phyloP scores from a whole-genome alignment of 2,113 vertebrate genomes.

The Microcebus lehilahytsara region DNA sequence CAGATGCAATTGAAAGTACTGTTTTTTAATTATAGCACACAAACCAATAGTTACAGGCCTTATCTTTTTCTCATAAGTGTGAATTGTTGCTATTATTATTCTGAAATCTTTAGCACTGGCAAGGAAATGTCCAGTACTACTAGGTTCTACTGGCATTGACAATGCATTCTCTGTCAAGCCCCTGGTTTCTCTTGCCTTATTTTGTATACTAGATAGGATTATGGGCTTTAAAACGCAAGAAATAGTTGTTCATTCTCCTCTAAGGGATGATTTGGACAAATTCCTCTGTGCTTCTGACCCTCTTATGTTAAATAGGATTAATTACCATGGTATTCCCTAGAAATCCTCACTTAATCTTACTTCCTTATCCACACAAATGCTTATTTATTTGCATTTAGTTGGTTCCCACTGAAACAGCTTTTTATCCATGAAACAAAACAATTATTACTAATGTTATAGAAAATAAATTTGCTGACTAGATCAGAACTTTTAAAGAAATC shows the following conservation, averaged over 20 bases:
- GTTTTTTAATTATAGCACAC: neutral
- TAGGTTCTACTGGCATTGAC: neutral
- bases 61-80: neutral
- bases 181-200: neutral
- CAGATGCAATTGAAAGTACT: neutral
- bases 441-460: neutral
- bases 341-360: neutral
- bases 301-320: neutral
- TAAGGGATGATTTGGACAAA: neutral
- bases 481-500: neutral
- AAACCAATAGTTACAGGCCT: neutral
- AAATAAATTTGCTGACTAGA: slow-evolving; percentile 21
- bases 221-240: neutral
- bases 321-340: neutral
- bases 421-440: neutral
- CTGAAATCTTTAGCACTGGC: neutral
- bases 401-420: neutral
- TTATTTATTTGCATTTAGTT: neutral
- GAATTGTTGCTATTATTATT: neutral
- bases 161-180: neutral
- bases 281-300: too few relatives aligned
- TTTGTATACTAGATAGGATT: neutral
- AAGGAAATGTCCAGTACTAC: neutral
- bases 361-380: neutral
- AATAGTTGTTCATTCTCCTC: neutral